Evolutionary conservation across 2,797 vertebrate genomes (phyloP).

Genomic region (Micrastur ruficollis): DNA sequence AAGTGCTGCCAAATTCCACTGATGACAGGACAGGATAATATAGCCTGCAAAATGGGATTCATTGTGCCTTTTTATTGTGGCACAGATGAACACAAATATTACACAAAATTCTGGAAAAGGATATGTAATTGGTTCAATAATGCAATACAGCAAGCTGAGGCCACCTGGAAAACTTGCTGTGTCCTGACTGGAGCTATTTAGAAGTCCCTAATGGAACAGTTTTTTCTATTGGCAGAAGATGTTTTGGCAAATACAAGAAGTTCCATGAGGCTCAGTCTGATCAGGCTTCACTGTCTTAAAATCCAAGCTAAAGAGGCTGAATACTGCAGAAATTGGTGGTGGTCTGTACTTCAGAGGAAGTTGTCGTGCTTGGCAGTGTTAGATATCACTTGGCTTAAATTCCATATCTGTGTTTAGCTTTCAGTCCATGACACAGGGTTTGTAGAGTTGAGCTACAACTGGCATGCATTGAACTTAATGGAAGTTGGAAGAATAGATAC

Average conservation of each 20-base stretch:
- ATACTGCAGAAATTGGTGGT: not conserved
- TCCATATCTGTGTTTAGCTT: not conserved
- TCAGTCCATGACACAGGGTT: rapidly evolving
- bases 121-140: not conserved
- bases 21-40: not conserved
- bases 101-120: not conserved
- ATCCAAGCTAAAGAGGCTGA: not conserved
- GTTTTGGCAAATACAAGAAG: not conserved
- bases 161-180: not conserved
- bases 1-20: not conserved
- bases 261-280: not conserved
- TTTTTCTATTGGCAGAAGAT: not conserved
- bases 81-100: not conserved
- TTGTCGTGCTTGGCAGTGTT: not conserved
- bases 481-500: not conserved
- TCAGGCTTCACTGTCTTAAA: not conserved
- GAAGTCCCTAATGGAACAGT: not conserved
- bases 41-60: not conserved
- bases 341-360: not conserved
- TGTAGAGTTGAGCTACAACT: not conserved
- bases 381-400: not conserved
- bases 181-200: not conserved
- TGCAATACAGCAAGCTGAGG: not conserved
- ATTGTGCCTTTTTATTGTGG: not conserved
- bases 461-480: not conserved